Evolutionary conservation across 2,797 vertebrate genomes (phyloP).

Genomic region (Chelmon rostratus): DNA sequence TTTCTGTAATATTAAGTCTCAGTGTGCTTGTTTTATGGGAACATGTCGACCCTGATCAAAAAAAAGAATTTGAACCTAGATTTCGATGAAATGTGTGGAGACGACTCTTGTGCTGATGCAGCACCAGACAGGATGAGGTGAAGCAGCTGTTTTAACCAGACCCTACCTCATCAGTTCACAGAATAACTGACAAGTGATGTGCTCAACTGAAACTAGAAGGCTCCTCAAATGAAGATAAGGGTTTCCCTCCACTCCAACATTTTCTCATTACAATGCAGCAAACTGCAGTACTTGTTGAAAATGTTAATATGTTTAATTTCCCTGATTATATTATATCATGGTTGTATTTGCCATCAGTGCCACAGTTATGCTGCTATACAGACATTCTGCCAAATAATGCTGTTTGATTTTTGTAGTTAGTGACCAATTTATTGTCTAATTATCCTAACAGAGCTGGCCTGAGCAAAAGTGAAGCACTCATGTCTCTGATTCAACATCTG

Average conservation of each 20-base stretch:
- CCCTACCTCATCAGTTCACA: constrained; percentile 16
- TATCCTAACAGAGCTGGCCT: constrained; percentile 70
- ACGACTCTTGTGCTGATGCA: background rate
- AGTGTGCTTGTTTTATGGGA: constrained; percentile 1
- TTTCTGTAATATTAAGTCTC: constrained; percentile 15
- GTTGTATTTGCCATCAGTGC: constrained; percentile 36
- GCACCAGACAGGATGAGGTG: constrained; percentile 15
- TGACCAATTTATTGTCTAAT: constrained; percentile 74
- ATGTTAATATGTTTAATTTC: constrained; percentile 50
- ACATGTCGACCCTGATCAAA: constrained; percentile 22
- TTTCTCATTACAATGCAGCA: constrained; percentile 29
- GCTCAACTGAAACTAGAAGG: constrained; percentile 1
- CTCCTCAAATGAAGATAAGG: background rate
- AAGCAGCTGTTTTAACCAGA: constrained; percentile 19
- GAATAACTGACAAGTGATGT: constrained; percentile 1
- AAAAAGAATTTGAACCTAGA: constrained; percentile 7
- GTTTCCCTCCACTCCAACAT: background rate
- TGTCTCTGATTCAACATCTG: constrained; percentile 76
- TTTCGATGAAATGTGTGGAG: constrained; percentile 9
- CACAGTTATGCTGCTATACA: background rate
- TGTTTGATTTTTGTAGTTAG: constrained; percentile 64
- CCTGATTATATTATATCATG: constrained; percentile 51
- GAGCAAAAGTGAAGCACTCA: constrained; percentile 47
- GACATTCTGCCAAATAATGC: constrained; percentile 47
- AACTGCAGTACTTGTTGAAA: constrained; percentile 32